Evolutionary conservation across 2,113 vertebrate species (phyloP).

Genomic region (Melozone crissalis): DNA sequence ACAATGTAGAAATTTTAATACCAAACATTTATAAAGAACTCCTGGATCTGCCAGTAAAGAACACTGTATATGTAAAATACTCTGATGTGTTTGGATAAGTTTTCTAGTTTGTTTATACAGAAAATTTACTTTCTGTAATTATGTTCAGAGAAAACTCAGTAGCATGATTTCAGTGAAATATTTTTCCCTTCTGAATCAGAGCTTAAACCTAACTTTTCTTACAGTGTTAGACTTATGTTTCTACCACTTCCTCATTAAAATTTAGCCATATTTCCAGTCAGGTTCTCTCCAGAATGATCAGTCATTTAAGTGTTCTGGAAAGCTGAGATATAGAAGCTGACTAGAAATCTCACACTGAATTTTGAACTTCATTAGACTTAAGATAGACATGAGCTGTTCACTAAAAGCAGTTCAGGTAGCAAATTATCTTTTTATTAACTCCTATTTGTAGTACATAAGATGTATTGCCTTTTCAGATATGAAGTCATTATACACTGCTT

Average conservation of each 20-base stretch:
- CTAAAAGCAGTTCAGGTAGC: not conserved
- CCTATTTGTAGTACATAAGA: not conserved
- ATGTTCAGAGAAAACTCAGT: not conserved
- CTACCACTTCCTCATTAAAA: not conserved
- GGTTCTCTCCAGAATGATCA: not conserved
- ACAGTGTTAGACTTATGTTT: not conserved
- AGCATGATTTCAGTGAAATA: not conserved
- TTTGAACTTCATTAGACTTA: not conserved
- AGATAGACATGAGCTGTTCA: not conserved
- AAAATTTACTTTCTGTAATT: not conserved
- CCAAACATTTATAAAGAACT: not conserved
- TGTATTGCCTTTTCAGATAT: not conserved
- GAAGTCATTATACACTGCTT: not conserved
- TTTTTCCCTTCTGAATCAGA: not conserved
- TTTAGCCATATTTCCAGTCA: not conserved
- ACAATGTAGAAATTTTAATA: not conserved
- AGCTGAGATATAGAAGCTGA: not conserved
- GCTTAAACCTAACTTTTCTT: not conserved
- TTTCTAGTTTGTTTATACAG: not conserved
- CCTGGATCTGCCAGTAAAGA: not conserved
- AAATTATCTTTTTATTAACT: not conserved
- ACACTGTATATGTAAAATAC: not conserved
- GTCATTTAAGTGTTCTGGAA: not conserved
- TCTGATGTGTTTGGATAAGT: not conserved
- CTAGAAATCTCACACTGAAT: not conserved